These are phyloP conservation scores for Equus quagga DNA, from an alignment of 2,113 vertebrate species.

Conservation along the genomic window DNA sequence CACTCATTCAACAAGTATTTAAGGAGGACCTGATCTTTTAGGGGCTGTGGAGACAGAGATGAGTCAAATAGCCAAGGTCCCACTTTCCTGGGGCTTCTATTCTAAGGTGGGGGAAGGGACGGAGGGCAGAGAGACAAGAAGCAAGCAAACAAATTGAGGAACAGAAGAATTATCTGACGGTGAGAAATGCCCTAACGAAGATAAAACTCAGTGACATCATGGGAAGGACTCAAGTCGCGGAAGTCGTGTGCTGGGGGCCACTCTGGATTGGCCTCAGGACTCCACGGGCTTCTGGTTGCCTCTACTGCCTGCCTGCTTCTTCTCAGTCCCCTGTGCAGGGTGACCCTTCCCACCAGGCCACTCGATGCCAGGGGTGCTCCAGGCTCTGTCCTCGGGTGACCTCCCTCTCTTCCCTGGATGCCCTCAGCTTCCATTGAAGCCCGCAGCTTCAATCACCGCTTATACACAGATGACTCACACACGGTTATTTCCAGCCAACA, in stretches of 20 bases:
- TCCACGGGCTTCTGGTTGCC: neutral
- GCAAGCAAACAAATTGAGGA: neutral
- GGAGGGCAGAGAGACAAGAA: neutral
- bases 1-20: neutral
- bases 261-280: no score
- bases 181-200: neutral
- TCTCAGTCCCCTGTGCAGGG: neutral
- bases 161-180: no score
- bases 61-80: neutral
- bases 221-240: accelerated
- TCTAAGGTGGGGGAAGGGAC: neutral
- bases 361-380: neutral
- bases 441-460: neutral
- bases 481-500: slow-evolving; percentile 64
- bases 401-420: neutral
- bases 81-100: neutral
- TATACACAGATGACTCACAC: neutral
- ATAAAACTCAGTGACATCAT: accelerated
- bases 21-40: neutral
- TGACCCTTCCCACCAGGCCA: neutral
- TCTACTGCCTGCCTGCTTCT: neutral
- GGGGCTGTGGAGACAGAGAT: neutral
- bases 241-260: accelerated
- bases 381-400: neutral
- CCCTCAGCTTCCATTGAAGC: neutral